Evolutionary conservation across 1,140 invertebrate species (phyloP).

Genomic region (Apis cerana): DNA sequence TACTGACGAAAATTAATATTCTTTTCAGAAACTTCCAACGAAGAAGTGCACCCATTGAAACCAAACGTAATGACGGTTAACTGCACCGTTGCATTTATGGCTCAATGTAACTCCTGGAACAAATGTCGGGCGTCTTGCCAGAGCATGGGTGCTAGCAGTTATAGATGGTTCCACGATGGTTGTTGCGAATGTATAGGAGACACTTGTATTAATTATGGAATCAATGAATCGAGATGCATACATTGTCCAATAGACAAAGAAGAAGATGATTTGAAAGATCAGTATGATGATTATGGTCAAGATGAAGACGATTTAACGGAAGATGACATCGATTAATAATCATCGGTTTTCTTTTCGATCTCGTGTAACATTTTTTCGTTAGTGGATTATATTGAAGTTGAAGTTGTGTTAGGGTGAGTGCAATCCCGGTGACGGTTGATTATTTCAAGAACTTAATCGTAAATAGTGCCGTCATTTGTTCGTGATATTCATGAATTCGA

Average conservation of each 20-base stretch:
- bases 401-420: constrained; percentile 6
- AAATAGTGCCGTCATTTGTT: not conserved
- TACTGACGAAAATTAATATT: not conserved
- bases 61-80: constrained; percentile 87
- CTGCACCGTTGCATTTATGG: constrained; percentile 96
- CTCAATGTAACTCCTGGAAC: constrained; percentile 93
- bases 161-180: constrained; percentile 96
- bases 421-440: constrained; percentile 20
- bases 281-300: constrained; percentile 78
- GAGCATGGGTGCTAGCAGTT: constrained; percentile 88
- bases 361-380: not conserved
- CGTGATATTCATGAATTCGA: not conserved
- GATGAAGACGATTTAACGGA: constrained; percentile 72
- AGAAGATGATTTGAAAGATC: constrained; percentile 69
- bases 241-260: constrained; percentile 72
- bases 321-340: constrained; percentile 56
- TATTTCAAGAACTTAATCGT: not conserved
- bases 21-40: constrained; percentile 84
- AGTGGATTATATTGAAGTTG: not conserved
- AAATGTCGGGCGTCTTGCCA: constrained; percentile 92
- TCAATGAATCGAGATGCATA: constrained; percentile 89
- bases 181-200: constrained; percentile 97
- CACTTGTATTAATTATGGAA: constrained; percentile 95
- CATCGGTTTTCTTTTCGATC: not conserved
- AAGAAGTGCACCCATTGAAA: constrained; percentile 82